These are phyloP conservation scores for Chelonia mydas DNA, from an alignment of 2,797 vertebrate genomes.

Conservation along the genomic window DNA sequence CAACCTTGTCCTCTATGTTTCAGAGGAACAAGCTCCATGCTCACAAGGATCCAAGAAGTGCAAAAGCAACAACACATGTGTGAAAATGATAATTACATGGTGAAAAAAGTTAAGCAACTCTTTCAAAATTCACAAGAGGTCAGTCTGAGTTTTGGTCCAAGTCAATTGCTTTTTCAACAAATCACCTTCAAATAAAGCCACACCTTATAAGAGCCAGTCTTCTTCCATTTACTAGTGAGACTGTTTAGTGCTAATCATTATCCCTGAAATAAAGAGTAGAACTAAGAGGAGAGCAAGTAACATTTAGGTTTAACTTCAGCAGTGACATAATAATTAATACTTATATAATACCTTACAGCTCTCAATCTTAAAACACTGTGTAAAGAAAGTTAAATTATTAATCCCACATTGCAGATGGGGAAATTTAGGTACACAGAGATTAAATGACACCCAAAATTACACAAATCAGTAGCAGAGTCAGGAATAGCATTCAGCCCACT, in stretches of 20 bases:
- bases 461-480: background rate
- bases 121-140: background rate
- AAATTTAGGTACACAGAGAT: background rate
- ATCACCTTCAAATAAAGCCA: background rate
- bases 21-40: background rate
- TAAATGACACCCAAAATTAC: background rate
- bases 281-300: background rate
- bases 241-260: background rate
- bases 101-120: background rate
- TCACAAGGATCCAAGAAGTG: background rate
- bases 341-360: background rate
- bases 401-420: background rate
- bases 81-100: background rate
- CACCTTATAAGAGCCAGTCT: background rate
- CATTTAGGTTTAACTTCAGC: background rate
- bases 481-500: background rate
- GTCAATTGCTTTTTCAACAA: background rate
- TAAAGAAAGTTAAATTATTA: background rate
- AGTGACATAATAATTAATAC: background rate
- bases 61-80: background rate
- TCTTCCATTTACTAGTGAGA: background rate
- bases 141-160: background rate
- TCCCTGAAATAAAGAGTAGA: background rate
- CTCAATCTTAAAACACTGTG: background rate
- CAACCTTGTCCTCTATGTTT: background rate